Conservation (phyloP, 2,797 vertebrate genomes). For the Somateria mollissima region DNA sequence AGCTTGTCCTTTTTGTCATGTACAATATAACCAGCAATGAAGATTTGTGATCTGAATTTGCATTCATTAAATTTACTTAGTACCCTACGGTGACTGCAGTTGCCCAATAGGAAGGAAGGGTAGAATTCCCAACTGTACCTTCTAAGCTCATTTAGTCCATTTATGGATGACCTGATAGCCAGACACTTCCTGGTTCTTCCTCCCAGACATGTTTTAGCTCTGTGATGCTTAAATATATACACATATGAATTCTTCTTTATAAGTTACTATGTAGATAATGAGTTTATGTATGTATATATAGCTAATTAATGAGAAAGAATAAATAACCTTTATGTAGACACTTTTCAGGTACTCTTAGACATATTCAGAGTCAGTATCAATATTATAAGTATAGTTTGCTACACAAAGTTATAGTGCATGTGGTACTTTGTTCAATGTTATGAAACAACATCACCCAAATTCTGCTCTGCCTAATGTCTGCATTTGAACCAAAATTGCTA, state of each 20-base stretch:
- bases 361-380: neutral
- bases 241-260: neutral
- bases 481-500: slow-evolving; percentile 64
- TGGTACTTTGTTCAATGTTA: neutral
- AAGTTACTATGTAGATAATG: neutral
- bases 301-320: neutral
- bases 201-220: neutral
- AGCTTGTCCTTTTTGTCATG: neutral
- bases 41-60: slow-evolving; percentile 28
- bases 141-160: neutral
- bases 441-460: neutral
- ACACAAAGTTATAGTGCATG: neutral
- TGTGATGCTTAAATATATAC: neutral
- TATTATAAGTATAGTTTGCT: neutral
- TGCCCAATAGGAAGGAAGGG: neutral
- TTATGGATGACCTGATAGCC: slow-evolving; percentile 1
- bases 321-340: neutral
- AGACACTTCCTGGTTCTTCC: neutral
- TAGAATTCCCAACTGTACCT: slow-evolving; percentile 9
- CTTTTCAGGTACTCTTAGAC: neutral
- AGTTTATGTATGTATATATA: neutral
- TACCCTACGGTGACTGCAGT: neutral
- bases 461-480: slow-evolving; percentile 36
- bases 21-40: slow-evolving; percentile 2
- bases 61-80: slow-evolving; percentile 17